Percentiles rank a stretch among this genome's conserved stretches.
phyloP scores from a whole-genome alignment of 2,113 vertebrate genomes.

The Eulemur macaco region DNA sequence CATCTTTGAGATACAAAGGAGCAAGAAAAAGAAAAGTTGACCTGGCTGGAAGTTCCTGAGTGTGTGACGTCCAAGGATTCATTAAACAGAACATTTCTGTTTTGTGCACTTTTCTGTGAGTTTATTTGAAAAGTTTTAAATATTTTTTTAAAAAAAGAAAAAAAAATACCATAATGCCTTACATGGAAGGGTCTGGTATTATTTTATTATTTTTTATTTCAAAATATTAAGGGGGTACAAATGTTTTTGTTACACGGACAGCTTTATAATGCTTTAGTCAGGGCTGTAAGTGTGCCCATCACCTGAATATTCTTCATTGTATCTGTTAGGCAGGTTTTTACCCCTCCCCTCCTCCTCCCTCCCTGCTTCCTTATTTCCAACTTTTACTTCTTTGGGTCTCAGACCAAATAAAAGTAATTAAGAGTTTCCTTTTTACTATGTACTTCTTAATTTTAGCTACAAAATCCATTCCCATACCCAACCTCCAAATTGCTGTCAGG shows the following conservation, averaged over 20 bases:
- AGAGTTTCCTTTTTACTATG: slow-evolving; percentile 4
- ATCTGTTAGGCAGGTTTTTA: too few species aligned
- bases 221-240: too few species aligned
- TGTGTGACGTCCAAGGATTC: background rate
- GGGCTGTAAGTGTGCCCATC: too few species aligned
- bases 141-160: background rate
- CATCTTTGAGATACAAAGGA: background rate
- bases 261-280: too few species aligned
- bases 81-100: background rate
- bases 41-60: background rate
- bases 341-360: too few species aligned
- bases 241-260: too few species aligned
- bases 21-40: slow-evolving; percentile 45
- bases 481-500: background rate
- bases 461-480: slow-evolving; percentile 16
- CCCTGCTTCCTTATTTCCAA: too few species aligned
- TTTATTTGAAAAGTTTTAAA: slow-evolving; percentile 26
- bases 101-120: background rate
- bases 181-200: background rate
- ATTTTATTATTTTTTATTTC: too few species aligned
- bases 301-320: too few species aligned
- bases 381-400: background rate
- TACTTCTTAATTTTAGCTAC: slow-evolving; percentile 20
- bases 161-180: background rate
- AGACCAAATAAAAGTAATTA: slow-evolving; percentile 22